Evolutionary conservation across 2,797 vertebrate genomes (phyloP).

Genomic region (Crax fasciolata): DNA sequence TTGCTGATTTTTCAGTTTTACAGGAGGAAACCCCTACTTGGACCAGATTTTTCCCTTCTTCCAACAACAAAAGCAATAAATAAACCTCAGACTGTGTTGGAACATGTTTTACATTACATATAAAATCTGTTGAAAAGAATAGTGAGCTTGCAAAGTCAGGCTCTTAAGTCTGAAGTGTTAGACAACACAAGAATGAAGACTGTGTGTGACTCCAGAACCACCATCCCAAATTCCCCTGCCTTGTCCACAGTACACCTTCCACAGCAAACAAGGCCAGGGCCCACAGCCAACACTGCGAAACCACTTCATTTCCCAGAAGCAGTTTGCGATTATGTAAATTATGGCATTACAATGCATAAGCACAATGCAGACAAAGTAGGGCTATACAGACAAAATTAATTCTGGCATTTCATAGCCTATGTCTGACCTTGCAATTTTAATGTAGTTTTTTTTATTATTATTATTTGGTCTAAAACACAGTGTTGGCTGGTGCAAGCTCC

Average conservation of each 20-base stretch:
- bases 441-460: neutral
- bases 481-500: neutral
- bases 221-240: neutral
- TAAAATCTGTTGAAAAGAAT: constrained; percentile 35
- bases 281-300: neutral
- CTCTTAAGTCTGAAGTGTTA: neutral
- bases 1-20: neutral
- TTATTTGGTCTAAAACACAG: neutral
- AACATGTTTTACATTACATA: constrained; percentile 17
- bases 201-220: neutral
- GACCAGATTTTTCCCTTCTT: neutral
- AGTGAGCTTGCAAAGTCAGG: constrained; percentile 13
- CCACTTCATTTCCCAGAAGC: neutral
- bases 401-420: constrained; percentile 1
- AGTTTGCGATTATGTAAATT: neutral
- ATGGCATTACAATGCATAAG: neutral
- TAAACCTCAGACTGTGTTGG: neutral
- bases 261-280: neutral
- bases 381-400: constrained; percentile 4
- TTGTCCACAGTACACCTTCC: neutral
- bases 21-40: neutral
- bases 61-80: constrained; percentile 40
- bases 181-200: constrained; percentile 22
- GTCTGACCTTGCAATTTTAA: constrained; percentile 6
- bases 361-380: neutral